Conservation (phyloP, 2,888 invertebrate genomes). For the Venusia cambrica region DNA sequence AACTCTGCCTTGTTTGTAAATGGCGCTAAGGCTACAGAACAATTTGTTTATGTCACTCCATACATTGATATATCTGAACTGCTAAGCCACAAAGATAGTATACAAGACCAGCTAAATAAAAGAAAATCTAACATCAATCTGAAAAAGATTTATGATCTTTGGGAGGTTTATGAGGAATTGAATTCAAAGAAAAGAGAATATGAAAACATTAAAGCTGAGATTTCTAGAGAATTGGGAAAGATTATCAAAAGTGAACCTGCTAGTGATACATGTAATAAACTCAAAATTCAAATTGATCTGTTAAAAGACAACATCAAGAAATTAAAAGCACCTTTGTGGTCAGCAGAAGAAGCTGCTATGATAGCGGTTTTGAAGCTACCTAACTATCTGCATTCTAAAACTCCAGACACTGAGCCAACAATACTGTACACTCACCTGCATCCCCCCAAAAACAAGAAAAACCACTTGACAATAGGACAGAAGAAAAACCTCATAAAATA, state of each 20-base stretch:
- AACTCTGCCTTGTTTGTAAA: conserved; percentile 84
- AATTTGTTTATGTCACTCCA: conserved; percentile 85
- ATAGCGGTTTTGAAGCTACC: conserved; percentile 85
- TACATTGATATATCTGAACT: conserved; percentile 83
- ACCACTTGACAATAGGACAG: conserved; percentile 81
- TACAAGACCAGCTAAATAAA: conserved; percentile 78
- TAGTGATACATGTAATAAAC: conserved; percentile 63
- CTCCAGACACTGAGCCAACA: conserved; percentile 71
- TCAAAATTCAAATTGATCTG: conserved; percentile 78
- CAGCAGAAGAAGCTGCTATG: conserved; percentile 86
- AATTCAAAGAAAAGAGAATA: conserved; percentile 71
- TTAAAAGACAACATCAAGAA: conserved; percentile 84
- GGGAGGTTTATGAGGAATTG: conserved; percentile 82
- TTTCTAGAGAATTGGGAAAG: conserved; percentile 70
- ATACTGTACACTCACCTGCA: conserved; percentile 47
- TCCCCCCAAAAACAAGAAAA: conserved; percentile 52
- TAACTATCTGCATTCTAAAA: conserved; percentile 83
- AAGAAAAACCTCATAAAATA: conserved; percentile 79
- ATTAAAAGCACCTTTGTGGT: conserved; percentile 83
- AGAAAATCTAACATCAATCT: conserved; percentile 80
- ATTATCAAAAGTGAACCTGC: conserved; percentile 58
- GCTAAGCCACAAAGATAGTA: conserved; percentile 66
- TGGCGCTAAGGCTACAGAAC: conserved; percentile 85
- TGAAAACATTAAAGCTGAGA: conserved; percentile 71
- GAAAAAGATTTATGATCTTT: conserved; percentile 78